phyloP scores from a whole-genome alignment of 2,888 invertebrate genomes.

The Lasioglossum lativentre region DNA sequence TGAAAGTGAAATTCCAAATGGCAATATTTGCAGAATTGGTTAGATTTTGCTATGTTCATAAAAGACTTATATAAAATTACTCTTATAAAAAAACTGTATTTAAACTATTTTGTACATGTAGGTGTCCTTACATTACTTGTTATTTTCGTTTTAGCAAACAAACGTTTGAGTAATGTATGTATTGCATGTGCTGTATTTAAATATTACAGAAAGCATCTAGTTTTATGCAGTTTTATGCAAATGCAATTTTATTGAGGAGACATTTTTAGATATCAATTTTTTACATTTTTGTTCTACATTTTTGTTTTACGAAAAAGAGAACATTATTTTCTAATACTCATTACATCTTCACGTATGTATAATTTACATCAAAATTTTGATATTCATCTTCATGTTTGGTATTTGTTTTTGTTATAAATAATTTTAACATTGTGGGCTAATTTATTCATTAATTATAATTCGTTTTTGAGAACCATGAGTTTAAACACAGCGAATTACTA shows the following conservation, averaged over 20 bases:
- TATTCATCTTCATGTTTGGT: slow-evolving; percentile 44
- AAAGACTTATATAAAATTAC: slow-evolving; percentile 3
- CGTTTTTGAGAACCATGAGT: not conserved
- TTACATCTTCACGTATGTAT: slow-evolving; percentile 10
- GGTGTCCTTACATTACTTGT: slow-evolving; percentile 16
- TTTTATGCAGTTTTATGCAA: slow-evolving; percentile 22
- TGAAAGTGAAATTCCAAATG: not conserved
- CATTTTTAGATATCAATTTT: not conserved
- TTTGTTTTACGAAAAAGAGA: slow-evolving; percentile 67
- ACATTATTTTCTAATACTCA: slow-evolving; percentile 36
- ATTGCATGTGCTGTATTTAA: slow-evolving; percentile 26
- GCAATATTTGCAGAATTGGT: not conserved
- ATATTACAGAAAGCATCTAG: slow-evolving; percentile 31
- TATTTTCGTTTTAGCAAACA: slow-evolving; percentile 8
- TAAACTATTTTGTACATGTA: slow-evolving; percentile 30
- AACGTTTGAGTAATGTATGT: slow-evolving; percentile 24
- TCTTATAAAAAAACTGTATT: slow-evolving; percentile 25
- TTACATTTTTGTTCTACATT: slow-evolving; percentile 72
- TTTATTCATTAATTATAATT: slow-evolving; percentile 22
- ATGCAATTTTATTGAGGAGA: not conserved
- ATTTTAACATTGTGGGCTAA: slow-evolving; percentile 34
- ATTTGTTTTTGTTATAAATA: slow-evolving; percentile 25
- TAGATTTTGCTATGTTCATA: slow-evolving; percentile 1
- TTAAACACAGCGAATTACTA: not conserved
- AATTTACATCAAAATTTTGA: slow-evolving; percentile 28